Evolutionary conservation across 2,888 invertebrate species (phyloP).

Genomic region (Diploptera punctata): DNA sequence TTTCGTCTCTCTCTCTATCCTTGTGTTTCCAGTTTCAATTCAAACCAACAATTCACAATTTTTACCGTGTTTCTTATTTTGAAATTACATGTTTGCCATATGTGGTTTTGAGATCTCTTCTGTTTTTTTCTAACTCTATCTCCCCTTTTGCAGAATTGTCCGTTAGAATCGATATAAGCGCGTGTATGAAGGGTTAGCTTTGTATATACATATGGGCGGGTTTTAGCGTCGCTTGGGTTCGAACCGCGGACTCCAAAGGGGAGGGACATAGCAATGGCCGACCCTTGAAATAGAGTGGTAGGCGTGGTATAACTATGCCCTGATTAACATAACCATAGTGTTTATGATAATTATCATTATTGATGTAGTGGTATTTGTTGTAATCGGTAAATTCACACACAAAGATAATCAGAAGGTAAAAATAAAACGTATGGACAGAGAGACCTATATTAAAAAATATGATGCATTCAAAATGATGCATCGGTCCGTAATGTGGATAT

Average conservation of each 20-base stretch:
- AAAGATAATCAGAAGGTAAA: background rate
- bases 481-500: background rate
- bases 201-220: slow-evolving; percentile 20
- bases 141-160: slow-evolving; percentile 28
- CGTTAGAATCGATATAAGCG: slow-evolving; percentile 20
- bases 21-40: slow-evolving; percentile 26
- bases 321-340: slow-evolving; percentile 17
- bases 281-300: background rate
- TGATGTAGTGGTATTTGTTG: background rate
- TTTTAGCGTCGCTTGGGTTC: slow-evolving; percentile 12
- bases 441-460: background rate
- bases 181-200: background rate
- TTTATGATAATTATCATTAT: slow-evolving; percentile 20
- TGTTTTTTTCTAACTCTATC: background rate
- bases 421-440: background rate
- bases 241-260: slow-evolving; percentile 26
- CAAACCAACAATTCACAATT: slow-evolving; percentile 19
- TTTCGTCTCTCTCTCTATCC: background rate
- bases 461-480: background rate
- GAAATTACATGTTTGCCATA: slow-evolving; percentile 28
- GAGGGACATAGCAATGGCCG: slow-evolving; percentile 26
- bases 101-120: slow-evolving; percentile 23
- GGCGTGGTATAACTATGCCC: background rate
- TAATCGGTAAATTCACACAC: background rate
- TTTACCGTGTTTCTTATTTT: slow-evolving; percentile 21